Conservation (phyloP, 64 coral and sea anemone species). For the Porites lutea region DNA sequence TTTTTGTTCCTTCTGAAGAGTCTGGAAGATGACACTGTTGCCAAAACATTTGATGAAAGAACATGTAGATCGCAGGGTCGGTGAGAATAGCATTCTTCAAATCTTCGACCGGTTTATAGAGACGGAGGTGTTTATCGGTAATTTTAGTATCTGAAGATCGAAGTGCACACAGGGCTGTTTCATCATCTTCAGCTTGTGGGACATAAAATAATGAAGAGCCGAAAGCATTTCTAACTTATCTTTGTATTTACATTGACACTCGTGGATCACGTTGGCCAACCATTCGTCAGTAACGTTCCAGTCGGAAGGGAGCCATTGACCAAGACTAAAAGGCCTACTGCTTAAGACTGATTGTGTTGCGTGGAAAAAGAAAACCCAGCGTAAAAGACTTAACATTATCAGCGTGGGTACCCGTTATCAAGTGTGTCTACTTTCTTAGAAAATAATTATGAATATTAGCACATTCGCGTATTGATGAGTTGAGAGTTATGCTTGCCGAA, state of each 20-base stretch:
- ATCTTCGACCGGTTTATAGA: conserved; percentile 43
- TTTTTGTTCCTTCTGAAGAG: conserved; percentile 36
- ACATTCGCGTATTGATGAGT: not conserved
- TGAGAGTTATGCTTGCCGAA: not conserved
- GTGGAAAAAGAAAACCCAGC: too few relatives aligned
- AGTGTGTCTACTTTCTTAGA: not conserved
- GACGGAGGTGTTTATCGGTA: not conserved
- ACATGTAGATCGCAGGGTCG: conserved; percentile 66
- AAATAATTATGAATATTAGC: not conserved
- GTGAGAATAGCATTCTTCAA: conserved; percentile 37
- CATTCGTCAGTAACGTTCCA: conserved; percentile 42
- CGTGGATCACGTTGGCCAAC: conserved; percentile 23
- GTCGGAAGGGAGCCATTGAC: conserved; percentile 49
- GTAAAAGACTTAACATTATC: too few relatives aligned
- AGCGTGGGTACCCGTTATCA: not conserved
- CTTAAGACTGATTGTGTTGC: conserved; percentile 26
- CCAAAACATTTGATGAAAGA: conserved; percentile 78
- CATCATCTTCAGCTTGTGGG: conserved; percentile 16
- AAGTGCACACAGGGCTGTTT: conserved; percentile 26
- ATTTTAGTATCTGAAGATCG: not conserved
- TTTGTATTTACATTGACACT: not conserved
- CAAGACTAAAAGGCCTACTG: conserved; percentile 30
- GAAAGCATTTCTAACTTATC: conserved; percentile 10
- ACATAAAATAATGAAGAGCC: conserved; percentile 9
- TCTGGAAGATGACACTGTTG: conserved; percentile 34